phyloP scores from a whole-genome alignment of 2,113 vertebrate genomes.

The Talpa occidentalis region DNA sequence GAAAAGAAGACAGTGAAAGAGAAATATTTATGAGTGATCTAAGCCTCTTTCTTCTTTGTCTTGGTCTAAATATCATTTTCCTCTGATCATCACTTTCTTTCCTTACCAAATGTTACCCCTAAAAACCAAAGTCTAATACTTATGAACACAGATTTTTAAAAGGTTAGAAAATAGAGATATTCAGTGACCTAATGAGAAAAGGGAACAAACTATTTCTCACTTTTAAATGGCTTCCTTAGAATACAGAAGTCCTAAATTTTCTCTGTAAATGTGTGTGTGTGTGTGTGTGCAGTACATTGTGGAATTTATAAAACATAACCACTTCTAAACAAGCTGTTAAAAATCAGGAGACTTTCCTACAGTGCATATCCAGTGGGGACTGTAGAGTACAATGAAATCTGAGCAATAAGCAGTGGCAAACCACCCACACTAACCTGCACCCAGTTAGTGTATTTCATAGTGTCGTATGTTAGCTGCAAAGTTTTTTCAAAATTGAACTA shows the following conservation, averaged over 20 bases:
- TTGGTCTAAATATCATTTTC: background rate
- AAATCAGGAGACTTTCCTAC: background rate
- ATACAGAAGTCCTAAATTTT: background rate
- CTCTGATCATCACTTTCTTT: background rate
- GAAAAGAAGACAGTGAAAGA: background rate
- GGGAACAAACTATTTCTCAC: background rate
- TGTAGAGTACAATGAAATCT: background rate
- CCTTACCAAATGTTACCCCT: background rate
- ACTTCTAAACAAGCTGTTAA: background rate
- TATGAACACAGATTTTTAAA: background rate
- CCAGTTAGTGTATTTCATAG: background rate
- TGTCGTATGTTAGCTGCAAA: background rate
- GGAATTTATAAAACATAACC: background rate
- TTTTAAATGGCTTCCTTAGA: conserved; percentile 25
- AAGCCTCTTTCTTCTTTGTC: conserved; percentile 11
- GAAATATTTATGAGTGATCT: background rate
- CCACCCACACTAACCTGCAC: background rate
- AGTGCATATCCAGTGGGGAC: background rate
- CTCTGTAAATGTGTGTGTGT: background rate
- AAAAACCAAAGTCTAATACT: conserved; percentile 22
- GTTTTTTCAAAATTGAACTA: background rate
- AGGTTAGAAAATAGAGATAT: background rate
- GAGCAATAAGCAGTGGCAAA: background rate
- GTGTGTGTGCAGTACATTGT: background rate
- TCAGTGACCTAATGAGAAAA: conserved; percentile 14